phyloP scores from a whole-genome alignment of 2,888 invertebrate genomes.

The Conops quadrifasciatus region DNA sequence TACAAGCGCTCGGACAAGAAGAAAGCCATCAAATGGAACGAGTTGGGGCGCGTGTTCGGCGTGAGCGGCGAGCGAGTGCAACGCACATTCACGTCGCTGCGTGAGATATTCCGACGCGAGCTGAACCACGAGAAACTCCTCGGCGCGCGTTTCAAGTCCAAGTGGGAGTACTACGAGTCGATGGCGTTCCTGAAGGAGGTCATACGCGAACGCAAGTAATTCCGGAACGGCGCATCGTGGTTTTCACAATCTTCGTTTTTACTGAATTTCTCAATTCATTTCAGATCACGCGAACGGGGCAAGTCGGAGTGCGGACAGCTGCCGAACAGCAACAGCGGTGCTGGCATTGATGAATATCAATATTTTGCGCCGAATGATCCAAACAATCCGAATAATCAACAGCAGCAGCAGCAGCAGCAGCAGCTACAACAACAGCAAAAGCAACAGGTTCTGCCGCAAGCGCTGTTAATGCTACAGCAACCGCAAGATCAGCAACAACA shows the following conservation, averaged over 20 bases:
- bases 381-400: constrained; percentile 59
- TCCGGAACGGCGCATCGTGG: constrained; percentile 13
- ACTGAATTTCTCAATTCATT: neutral
- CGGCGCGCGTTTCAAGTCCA: constrained; percentile 59
- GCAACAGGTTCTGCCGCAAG: neutral
- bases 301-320: constrained; percentile 43
- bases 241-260: neutral
- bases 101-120: constrained; percentile 61
- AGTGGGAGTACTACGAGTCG: constrained; percentile 62
- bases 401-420: constrained; percentile 27
- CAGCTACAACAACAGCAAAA: constrained; percentile 1
- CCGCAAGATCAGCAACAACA: constrained; percentile 41
- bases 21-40: constrained; percentile 62
- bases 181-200: constrained; percentile 63
- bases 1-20: constrained; percentile 63
- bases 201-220: constrained; percentile 61
- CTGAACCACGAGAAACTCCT: constrained; percentile 61
- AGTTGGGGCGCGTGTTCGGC: constrained; percentile 59
- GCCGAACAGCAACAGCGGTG: constrained; percentile 45
- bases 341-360: constrained; percentile 56
- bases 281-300: constrained; percentile 57
- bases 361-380: constrained; percentile 61
- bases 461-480: constrained; percentile 25
- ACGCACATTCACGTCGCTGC: constrained; percentile 60
- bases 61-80: constrained; percentile 62